Percentiles rank a stretch among this genome's conserved stretches.
These are phyloP conservation scores for Halocynthia roretzi DNA, from an alignment of 23 tunicate genomes.

Conservation along the genomic window DNA sequence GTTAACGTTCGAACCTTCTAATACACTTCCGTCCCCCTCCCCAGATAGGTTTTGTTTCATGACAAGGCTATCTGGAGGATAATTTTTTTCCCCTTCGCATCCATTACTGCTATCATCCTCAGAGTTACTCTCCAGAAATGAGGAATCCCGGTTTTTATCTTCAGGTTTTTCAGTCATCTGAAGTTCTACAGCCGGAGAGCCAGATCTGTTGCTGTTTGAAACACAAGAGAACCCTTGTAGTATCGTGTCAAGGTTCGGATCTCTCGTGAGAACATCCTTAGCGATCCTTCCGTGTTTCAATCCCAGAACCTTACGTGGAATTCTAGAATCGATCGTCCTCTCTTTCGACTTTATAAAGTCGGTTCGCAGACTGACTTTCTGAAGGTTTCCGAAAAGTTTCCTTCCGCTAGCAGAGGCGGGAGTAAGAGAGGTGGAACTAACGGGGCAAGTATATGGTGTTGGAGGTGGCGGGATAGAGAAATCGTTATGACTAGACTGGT, in stretches of 20 bases:
- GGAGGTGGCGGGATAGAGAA: constrained; percentile 5
- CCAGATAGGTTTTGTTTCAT: constrained; percentile 12
- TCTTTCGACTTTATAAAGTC: background rate
- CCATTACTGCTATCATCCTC: too few species aligned
- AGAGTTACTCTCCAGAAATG: too few species aligned
- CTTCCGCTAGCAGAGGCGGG: background rate
- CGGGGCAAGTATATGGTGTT: background rate
- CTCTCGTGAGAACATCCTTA: background rate
- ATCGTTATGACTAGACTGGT: background rate
- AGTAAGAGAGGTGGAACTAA: background rate
- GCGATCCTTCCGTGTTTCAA: background rate
- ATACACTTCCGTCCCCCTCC: background rate
- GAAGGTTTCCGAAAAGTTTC: background rate
- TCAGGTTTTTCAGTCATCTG: too few species aligned
- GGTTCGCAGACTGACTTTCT: background rate
- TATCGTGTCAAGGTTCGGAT: constrained; percentile 16
- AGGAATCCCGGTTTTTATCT: too few species aligned
- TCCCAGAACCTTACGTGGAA: background rate
- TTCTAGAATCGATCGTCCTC: background rate
- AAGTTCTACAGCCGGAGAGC: too few species aligned
- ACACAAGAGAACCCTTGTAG: constrained; percentile 14
- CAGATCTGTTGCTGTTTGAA: background rate
- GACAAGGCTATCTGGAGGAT: background rate
- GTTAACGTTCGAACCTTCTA: background rate
- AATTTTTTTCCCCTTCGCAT: too few species aligned